These are phyloP conservation scores for Narcine bancroftii DNA, from an alignment of 2,113 vertebrate species.

Conservation along the genomic window DNA sequence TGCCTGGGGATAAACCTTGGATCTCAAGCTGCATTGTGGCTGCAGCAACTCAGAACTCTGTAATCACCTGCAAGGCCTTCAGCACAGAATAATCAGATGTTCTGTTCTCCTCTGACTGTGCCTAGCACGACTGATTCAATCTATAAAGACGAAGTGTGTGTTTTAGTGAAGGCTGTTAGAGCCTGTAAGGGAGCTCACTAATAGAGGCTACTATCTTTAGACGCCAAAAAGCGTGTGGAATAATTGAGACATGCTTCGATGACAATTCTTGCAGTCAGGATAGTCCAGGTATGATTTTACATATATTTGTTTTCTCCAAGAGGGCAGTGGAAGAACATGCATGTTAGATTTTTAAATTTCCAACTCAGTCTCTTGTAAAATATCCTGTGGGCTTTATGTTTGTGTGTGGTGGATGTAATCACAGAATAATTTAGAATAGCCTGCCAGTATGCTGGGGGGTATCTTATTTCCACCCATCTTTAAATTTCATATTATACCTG, in stretches of 20 bases:
- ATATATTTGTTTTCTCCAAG: background rate
- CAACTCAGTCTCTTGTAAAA: background rate
- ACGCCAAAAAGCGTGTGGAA: background rate
- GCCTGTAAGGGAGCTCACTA: background rate
- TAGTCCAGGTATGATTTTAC: background rate
- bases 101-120: background rate
- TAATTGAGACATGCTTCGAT: background rate
- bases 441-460: background rate
- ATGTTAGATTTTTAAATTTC: background rate
- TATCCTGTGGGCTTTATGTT: background rate
- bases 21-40: background rate
- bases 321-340: background rate
- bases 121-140: background rate
- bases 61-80: constrained; percentile 23
- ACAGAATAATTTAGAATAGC: background rate
- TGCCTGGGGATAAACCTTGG: background rate
- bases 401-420: background rate
- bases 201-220: background rate
- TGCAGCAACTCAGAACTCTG: background rate
- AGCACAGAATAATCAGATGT: background rate
- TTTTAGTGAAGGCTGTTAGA: constrained; percentile 34
- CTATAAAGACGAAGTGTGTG: background rate
- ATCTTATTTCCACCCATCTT: background rate
- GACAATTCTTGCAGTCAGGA: background rate
- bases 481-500: background rate